A percentile compares a stretch with the other conserved stretches of the same genome.
These are phyloP conservation scores for Lasioglossum pauxillum DNA, from an alignment of 2,888 invertebrate genomes.

Conservation along the genomic window DNA sequence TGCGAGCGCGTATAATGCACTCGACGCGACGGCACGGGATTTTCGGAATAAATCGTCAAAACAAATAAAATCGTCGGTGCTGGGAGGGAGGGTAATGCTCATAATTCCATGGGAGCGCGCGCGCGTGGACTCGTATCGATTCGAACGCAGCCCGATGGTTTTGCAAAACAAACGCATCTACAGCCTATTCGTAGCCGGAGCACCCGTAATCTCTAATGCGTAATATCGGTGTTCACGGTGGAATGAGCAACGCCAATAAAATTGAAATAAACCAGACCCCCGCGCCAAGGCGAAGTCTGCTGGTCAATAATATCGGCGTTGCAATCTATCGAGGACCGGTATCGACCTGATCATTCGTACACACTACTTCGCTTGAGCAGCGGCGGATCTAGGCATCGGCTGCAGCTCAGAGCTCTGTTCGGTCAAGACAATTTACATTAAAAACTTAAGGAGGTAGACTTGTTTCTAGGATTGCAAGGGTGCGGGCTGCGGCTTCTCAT, in stretches of 20 bases:
- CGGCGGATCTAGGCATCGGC: no score
- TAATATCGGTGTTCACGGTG: conserved; percentile 70
- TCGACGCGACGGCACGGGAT: conserved; percentile 41
- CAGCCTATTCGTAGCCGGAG: conserved; percentile 41
- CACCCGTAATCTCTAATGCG: conserved; percentile 71
- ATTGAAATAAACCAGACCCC: conserved; percentile 51
- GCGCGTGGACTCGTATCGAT: conserved; percentile 59
- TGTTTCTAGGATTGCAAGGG: no score
- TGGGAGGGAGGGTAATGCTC: conserved; percentile 54
- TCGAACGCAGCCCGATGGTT: conserved; percentile 59
- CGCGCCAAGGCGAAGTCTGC: conserved; percentile 32
- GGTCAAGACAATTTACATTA: no score
- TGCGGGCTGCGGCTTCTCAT: no score
- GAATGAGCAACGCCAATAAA: conserved; percentile 68
- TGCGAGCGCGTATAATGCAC: conserved; percentile 41
- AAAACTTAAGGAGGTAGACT: no score
- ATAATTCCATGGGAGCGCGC: conserved; percentile 60
- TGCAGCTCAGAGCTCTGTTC: no score
- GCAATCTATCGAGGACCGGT: conserved; percentile 33
- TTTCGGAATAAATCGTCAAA: conserved; percentile 69
- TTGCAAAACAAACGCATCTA: conserved; percentile 63
- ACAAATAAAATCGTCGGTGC: conserved; percentile 64
- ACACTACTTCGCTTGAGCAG: no score
- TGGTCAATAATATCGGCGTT: conserved; percentile 66
- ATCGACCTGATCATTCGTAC: background rate